Base-by-base conservation (phyloP, 2,888 invertebrate genomes). In the Cepaea hortensis region DNA sequence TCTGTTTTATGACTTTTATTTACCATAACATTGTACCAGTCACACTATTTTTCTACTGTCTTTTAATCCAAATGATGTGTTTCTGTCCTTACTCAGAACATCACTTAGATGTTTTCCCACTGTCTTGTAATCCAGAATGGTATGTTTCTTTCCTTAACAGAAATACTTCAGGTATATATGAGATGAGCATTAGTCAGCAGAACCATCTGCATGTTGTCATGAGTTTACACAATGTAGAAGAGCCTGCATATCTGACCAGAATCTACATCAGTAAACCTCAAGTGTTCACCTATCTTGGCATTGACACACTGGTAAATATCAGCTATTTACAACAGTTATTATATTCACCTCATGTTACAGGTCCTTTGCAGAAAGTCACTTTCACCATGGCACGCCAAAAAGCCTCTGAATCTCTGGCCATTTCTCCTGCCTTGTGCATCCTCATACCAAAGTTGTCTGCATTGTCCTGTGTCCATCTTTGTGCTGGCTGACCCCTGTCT, bases 201-300 rank as follows among this genome's bases (percentile, higher is more conserved):
- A 96, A 97, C 86, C 97, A 97, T 93, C 96, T 98, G 61, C 96
- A 96, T 85, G 95, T 99, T 0, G 96, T 96, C 65, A 96, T 97
- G 18, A 96, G 96, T 15, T 96, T 97, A 0, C 96, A 96, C 85
- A 99, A 99, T 94, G 94, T 95, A 48, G 97, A 96, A 0, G 98
- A 99, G 90, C 90, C 92, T 2, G 93, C 93, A 18, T 93, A 93
- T 82, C 90, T 92, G 76, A 90, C 92, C 0, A 89, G 88, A n/a
- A 90, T 93, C 81, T 92, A 89, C 87, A 81, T 93, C 11, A 87
- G 88, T 50, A 91, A 90, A 62, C 92, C 92, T 15, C 82, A 83
- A 46, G 84, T 81, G 0, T 85, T 93, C 18, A 86, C 86, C 5
- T 92, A 90, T 83, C 79, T 89, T 18, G 86, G 90, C 7, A 89